Evolutionary conservation across 2,113 vertebrate species (phyloP), one percentile per base, ranked within the genome.

Genomic region (Poicephalus meyeri): DNA sequence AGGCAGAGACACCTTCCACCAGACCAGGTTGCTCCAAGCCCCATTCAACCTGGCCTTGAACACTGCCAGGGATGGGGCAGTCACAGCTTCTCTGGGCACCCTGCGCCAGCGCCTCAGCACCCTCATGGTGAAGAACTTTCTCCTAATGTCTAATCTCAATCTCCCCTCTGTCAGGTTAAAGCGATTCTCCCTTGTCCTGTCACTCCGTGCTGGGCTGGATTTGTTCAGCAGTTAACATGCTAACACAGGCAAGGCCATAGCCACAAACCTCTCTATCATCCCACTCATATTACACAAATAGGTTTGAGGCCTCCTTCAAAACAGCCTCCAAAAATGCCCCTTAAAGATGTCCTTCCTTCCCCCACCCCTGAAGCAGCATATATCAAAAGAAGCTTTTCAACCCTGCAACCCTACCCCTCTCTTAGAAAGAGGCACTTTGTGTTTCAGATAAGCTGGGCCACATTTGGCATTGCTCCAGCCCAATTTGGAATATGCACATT

Each of bases 31-130:
- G 55, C 55, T n/a, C 13, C 13, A 23, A 58, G 33, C 33, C 33
- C 20, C 0, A 1, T 58, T 20, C 55, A 58, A n/a, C 33, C 33
- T 58, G 55, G 9, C 55, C 55, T n/a, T 58, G 20, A 58, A 23
- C 33, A 56, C 55, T 21, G 55, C 31, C 20, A 23, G 31, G 55
- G 55, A n/a, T n/a, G 55, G 33, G 33, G 19, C 55, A n/a, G 33
- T 8, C 55, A 15, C 56, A 58, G 56, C 56, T 58, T n/a, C 33
- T n/a, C 56, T 58, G 20, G 56, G 56, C 33, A 58, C 6, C 20
- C 33, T n/a, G 20, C 23, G 56, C 33, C 33, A 58, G 33, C 0
- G 0, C 1, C 33, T 58, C 9, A 58, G 9, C 56, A 58, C 20
- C 13, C 21, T 58, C 56, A n/a, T 2, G 8, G 56, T 6, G 33